Evolutionary conservation across 2,113 vertebrate genomes (phyloP).

Genomic region (Sciurus niger): DNA sequence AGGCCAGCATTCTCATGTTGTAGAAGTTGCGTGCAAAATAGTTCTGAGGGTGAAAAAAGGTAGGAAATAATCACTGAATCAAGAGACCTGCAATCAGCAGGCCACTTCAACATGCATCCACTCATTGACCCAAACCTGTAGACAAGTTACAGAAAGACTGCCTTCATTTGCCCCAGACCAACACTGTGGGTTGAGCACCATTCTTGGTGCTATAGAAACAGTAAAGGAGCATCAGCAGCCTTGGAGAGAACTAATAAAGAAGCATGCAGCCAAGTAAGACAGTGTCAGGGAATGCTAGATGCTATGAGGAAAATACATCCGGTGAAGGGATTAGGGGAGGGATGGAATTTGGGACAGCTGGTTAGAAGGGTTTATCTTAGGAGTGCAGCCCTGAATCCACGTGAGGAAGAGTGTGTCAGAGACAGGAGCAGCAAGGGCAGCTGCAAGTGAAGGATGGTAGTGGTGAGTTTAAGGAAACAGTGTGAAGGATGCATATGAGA

Average conservation of each 20-base stretch:
- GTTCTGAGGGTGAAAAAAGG: constrained; percentile 91
- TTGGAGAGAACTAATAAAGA: not conserved
- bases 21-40: constrained; percentile 99
- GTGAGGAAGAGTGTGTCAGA: not conserved
- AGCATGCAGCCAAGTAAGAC: not conserved
- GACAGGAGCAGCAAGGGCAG: not conserved
- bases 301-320: not conserved
- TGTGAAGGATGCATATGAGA: too few relatives aligned
- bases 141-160: too few relatives aligned
- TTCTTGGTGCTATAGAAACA: not conserved
- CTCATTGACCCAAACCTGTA: not conserved
- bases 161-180: too few relatives aligned
- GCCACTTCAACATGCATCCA: not conserved
- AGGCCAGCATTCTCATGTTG: constrained; percentile 99
- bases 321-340: not conserved
- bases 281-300: not conserved
- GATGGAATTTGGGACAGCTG: not conserved
- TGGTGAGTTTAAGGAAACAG: not conserved
- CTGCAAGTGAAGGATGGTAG: not conserved
- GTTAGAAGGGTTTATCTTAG: not conserved
- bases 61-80: not conserved
- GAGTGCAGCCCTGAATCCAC: not conserved
- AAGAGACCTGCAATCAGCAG: not conserved
- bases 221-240: not conserved
- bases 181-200: rapidly evolving